A percentile compares a stretch with the other conserved stretches of the same genome.
Evolutionary conservation across 2,113 vertebrate genomes (phyloP).

Genomic region (Gallinago undulata): DNA sequence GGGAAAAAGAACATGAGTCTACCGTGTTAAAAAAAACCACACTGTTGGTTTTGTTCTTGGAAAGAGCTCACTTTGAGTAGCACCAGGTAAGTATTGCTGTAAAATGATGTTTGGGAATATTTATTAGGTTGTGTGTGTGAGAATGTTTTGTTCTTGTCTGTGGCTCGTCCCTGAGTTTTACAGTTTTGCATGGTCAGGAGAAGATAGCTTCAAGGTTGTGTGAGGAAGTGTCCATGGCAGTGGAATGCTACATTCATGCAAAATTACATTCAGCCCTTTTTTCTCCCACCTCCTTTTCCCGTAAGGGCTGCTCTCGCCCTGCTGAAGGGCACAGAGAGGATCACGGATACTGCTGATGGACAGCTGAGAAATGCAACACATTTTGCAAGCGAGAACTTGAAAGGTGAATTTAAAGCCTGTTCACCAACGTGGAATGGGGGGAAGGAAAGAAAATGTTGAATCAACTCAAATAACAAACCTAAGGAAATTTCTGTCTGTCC

Average conservation of each 20-base stretch:
- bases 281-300: not conserved
- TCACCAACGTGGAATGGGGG: not conserved
- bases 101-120: not conserved
- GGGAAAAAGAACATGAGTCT: not conserved
- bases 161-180: not conserved
- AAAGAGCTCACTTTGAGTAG: not conserved
- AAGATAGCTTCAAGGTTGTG: not conserved
- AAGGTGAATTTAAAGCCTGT: not conserved
- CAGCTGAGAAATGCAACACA: not conserved
- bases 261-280: not conserved
- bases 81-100: not conserved
- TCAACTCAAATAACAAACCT: not conserved
- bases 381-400: not conserved
- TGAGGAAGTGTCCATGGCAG: not conserved
- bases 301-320: not conserved
- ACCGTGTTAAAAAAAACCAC: not conserved
- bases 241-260: not conserved
- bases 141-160: not conserved
- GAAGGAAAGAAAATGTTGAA: not conserved
- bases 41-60: not conserved
- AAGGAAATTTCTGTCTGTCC: not conserved
- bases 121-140: not conserved
- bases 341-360: not conserved
- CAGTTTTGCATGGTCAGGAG: not conserved
- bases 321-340: not conserved